Base-by-base conservation (phyloP, 2,113 vertebrate genomes). In the Nannobrachium achirus region DNA sequence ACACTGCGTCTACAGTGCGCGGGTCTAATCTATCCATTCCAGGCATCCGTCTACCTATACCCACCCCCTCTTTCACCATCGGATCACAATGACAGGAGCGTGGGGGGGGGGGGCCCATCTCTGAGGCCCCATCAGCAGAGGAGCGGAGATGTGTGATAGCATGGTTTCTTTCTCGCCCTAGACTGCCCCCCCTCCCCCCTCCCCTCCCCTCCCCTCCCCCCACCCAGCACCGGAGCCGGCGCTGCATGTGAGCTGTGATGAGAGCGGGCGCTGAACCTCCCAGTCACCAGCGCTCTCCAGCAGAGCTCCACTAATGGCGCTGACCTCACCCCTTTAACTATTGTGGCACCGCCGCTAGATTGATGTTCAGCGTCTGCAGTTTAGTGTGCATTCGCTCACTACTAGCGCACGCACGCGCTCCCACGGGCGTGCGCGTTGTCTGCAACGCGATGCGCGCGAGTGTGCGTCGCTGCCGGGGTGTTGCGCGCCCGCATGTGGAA, bases 231-330 rank as follows among this genome's bases (percentile, higher is more conserved):
- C 62, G 63, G 71, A 80, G 76, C 60, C 63, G 13, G 19, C 70
- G 88, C 78, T 72, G n/a, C n/a, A n/a, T n/a, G 61, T 76, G 42
- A 78, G 75, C 83, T 73, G 56, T 78, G 84, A 81, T 80, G 63
- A 76, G 77, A 68, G 73, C 65, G 73, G 58, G 60, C 56, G 60
- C 78, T 75, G 82, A 79, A 79, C 81, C 65, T 70, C 73, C 41
- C 45, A 69, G 65, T 83, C 44, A 70, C 69, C 56, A 63, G 56
- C 66, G 75, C 57, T n/a, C 49, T 74, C 75, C 68, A 79, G 55
- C 65, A 46, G 55, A 56, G 71, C 73, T 75, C 76, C 81, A 66
- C 82, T 89, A 80, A 89, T 84, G 77, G 83, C 75, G 73, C 51
- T 56, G 69, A 78, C 74, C 71, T 81, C 70, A 76, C 57, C 57